Percentiles rank a stretch among this genome's conserved stretches.
Conservation (phyloP, 2,797 vertebrate species). For the Leptatherina wallacei region DNA sequence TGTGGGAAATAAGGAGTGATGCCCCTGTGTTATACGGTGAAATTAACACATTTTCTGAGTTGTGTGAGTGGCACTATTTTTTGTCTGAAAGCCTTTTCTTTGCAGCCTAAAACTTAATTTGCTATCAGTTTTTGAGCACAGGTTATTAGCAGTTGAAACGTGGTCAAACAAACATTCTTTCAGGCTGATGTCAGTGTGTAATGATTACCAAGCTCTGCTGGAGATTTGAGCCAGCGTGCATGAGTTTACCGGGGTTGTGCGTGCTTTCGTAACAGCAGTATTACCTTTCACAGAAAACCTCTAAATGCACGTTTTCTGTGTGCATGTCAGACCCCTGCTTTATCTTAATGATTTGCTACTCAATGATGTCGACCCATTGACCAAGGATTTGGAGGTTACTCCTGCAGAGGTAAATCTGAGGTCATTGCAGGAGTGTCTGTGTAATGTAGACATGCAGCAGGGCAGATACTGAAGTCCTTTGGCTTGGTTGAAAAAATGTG, state of each 20-base stretch:
- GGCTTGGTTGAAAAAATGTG: constrained; percentile 50
- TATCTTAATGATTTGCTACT: constrained; percentile 55
- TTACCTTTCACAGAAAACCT: constrained; percentile 16
- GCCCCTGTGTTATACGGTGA: constrained; percentile 5
- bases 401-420: constrained; percentile 62
- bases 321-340: constrained; percentile 20
- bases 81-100: constrained; percentile 32
- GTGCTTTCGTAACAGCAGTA: constrained; percentile 4
- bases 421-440: constrained; percentile 61
- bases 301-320: background rate
- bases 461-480: constrained; percentile 38
- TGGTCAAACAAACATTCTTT: constrained; percentile 52
- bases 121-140: constrained; percentile 40
- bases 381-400: constrained; percentile 47
- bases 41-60: constrained; percentile 9
- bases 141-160: constrained; percentile 51
- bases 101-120: constrained; percentile 33
- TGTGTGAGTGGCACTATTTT: background rate
- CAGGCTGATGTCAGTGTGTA: constrained; percentile 53
- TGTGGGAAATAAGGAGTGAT: background rate
- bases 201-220: constrained; percentile 48
- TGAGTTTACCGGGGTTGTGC: constrained; percentile 24
- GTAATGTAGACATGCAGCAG: constrained; percentile 51
- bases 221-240: constrained; percentile 26
- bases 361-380: constrained; percentile 34